Base-by-base conservation (phyloP, 2,113 vertebrate genomes). In the Sclerurus mexicanus region DNA sequence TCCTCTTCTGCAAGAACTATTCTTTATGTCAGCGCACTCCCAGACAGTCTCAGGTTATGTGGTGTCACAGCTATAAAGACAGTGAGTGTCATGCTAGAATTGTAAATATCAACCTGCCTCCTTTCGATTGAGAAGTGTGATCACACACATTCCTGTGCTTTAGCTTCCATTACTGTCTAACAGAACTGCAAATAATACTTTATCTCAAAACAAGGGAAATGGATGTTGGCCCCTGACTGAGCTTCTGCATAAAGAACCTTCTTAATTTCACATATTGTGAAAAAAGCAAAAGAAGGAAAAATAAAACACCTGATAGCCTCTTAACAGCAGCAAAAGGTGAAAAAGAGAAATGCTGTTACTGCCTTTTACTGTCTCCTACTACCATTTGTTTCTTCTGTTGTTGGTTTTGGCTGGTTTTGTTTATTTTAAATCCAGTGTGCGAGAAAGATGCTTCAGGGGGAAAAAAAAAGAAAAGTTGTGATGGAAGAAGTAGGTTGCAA, bases 171-270 rank as follows among this genome's bases (percentile, higher is more conserved):
- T 66, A 64, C 24, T 46, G 31, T 37, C 62, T 69, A 90, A 58
- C 22, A 73, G 40, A 83, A 86, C n/a, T 75, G 79, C 53, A 92
- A 87, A 79, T 49, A 71, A 72, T 24, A 28, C 39, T 87, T 78
- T 56, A 50, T 79, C 89, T 90, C 66, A 60, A 85, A 93, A 50
- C 30, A 76, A 58, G 55, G 15, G 40, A 83, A 90, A 88, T 6
- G 12, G 53, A 56, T n/a, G 50, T 53, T 64, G 72, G 72, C 31
- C 44, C 16, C 72, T 79, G 28, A 60, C 0, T 47, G 12, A 76
- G 33, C 31, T 47, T 47, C 58, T 60, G 35, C 52, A 86, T 24
- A 68, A 60, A 66, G 0, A 80, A 74, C 24, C 22, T 69, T 66
- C 69, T 60, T 74, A 53, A 90, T 62, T 80, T 33, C 7, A 12